These are phyloP conservation scores for Cossypha polioptera DNA, from an alignment of 2,797 vertebrate species.

Conservation along the genomic window DNA sequence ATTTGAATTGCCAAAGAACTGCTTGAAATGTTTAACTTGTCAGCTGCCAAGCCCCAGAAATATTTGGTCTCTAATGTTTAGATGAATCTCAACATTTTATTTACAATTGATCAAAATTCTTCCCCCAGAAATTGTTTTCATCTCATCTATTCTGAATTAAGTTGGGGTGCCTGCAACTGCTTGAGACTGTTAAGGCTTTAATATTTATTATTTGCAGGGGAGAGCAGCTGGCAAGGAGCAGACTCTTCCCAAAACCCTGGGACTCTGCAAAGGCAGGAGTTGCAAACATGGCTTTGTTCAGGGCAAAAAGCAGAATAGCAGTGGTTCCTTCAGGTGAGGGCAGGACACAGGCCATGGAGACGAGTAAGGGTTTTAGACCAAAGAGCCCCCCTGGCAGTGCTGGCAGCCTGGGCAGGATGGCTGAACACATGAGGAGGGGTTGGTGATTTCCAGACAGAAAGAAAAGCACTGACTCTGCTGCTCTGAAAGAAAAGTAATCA, in stretches of 20 bases:
- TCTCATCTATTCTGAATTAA: neutral
- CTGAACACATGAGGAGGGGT: neutral
- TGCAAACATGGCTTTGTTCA: rapidly evolving
- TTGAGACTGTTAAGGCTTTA: neutral
- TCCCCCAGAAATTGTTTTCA: neutral
- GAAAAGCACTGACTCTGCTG: neutral
- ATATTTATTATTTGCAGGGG: neutral
- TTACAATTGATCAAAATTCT: neutral
- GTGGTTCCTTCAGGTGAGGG: neutral
- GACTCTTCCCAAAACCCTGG: neutral
- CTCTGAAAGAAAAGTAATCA: neutral
- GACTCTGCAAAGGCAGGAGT: neutral
- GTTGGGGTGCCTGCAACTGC: neutral
- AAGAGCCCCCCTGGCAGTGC: neutral
- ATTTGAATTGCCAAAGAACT: neutral
- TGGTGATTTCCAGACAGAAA: neutral
- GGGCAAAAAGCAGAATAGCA: neutral
- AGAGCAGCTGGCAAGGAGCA: neutral
- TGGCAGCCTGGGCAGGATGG: neutral
- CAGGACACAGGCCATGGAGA: neutral
- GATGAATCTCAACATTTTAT: neutral
- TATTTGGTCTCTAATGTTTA: neutral
- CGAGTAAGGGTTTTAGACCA: too few species aligned
- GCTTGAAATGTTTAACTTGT: neutral
- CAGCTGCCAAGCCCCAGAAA: neutral